A percentile compares a stretch with the other conserved stretches of the same genome.
Conservation (phyloP, 2,888 invertebrate species). For the Perizoma affinitatum region DNA sequence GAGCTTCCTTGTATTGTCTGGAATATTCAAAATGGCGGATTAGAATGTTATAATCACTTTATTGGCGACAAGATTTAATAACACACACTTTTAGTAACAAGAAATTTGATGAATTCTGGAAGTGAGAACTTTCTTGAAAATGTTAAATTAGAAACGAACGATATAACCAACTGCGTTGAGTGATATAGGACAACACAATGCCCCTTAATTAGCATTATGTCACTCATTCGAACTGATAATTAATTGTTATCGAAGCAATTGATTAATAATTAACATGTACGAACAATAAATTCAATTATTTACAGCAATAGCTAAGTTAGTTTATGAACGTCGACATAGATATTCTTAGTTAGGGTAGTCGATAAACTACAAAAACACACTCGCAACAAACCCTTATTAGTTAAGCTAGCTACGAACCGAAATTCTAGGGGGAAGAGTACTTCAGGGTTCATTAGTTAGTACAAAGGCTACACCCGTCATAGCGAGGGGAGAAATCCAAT, state of each 20-base stretch:
- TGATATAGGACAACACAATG: no score
- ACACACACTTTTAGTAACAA: slow-evolving; percentile 26
- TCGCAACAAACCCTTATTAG: not conserved
- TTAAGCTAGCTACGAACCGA: not conserved
- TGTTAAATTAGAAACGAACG: no score
- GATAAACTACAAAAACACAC: not conserved
- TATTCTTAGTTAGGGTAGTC: no score
- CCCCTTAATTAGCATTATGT: slow-evolving; percentile 10
- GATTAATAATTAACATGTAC: slow-evolving; percentile 12
- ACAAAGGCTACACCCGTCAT: slow-evolving; percentile 28
- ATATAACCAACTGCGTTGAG: no score
- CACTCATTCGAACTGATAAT: slow-evolving; percentile 18
- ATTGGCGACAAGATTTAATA: slow-evolving; percentile 30
- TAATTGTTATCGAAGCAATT: not conserved
- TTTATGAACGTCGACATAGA: no score
- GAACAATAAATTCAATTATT: not conserved
- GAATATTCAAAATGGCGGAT: slow-evolving; percentile 44
- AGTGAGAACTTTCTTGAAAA: slow-evolving; percentile 18
- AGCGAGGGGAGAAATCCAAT: slow-evolving; percentile 36
- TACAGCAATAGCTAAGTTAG: no score
- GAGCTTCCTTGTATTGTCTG: slow-evolving; percentile 95
- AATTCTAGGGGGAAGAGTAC: slow-evolving; percentile 18
- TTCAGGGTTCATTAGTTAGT: slow-evolving; percentile 31
- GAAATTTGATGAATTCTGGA: slow-evolving; percentile 5
- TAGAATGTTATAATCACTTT: slow-evolving; percentile 1